These are phyloP conservation scores for Sisor rabdophorus DNA, from an alignment of 2,113 vertebrate genomes.

Conservation along the genomic window DNA sequence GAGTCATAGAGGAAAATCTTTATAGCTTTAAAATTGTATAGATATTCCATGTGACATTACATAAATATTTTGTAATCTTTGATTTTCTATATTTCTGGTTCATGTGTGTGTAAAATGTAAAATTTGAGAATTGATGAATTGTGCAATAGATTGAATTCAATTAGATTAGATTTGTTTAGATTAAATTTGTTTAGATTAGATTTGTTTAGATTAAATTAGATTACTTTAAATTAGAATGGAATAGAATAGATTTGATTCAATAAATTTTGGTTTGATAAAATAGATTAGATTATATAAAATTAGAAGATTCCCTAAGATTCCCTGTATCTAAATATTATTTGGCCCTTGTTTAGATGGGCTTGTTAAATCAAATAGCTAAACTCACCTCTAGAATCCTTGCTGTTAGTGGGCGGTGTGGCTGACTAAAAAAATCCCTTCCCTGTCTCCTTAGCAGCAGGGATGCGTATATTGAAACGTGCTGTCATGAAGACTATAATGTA, in stretches of 20 bases:
- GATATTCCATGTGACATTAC: background rate
- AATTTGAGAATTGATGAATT: slow-evolving; percentile 27
- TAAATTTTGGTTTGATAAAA: too few species aligned
- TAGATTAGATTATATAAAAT: too few species aligned
- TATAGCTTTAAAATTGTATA: background rate
- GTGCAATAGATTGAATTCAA: slow-evolving; percentile 35
- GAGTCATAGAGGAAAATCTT: background rate
- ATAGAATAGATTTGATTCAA: too few species aligned
- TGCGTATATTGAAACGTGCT: slow-evolving; percentile 39
- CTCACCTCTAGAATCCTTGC: slow-evolving; percentile 17
- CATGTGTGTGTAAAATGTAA: slow-evolving; percentile 6
- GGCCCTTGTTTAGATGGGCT: slow-evolving; percentile 17
- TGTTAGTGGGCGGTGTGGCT: background rate
- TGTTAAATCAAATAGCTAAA: slow-evolving; percentile 17
- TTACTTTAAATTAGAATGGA: too few species aligned
- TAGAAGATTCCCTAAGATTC: too few species aligned
- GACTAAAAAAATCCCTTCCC: slow-evolving; percentile 9
- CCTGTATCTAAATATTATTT: slow-evolving; percentile 27
- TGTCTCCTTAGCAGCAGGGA: slow-evolving; percentile 12
- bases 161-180: too few species aligned
- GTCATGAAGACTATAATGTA: slow-evolving; percentile 31
- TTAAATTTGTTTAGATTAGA: too few species aligned
- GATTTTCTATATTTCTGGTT: background rate
- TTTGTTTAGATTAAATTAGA: too few species aligned
- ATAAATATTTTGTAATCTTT: background rate